These are phyloP conservation scores for Eupithecia subumbrata DNA, from an alignment of 2,888 invertebrate species.

Conservation along the genomic window DNA sequence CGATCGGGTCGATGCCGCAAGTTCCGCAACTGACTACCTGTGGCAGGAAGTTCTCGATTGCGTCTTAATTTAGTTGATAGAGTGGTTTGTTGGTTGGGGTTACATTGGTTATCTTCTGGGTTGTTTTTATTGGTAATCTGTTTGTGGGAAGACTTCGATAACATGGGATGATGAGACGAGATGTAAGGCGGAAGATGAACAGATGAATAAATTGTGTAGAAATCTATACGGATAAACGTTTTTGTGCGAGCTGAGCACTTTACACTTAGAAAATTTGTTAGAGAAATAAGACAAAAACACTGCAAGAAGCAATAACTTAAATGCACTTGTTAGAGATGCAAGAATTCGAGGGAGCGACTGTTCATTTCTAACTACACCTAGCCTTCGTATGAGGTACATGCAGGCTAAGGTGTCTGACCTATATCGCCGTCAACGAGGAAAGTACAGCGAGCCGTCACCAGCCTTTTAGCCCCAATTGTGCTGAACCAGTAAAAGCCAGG, in stretches of 20 bases:
- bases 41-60: conserved; percentile 43
- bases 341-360: background rate
- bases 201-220: background rate
- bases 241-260: background rate
- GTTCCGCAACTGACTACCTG: conserved; percentile 49
- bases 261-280: background rate
- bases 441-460: conserved; percentile 56
- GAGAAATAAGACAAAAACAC: background rate
- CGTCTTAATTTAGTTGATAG: conserved; percentile 40
- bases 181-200: background rate
- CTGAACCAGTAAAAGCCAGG: conserved; percentile 53
- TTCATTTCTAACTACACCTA: background rate
- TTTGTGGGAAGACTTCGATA: background rate
- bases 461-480: conserved; percentile 60
- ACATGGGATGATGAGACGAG: background rate
- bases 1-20: conserved; percentile 54
- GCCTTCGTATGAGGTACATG: conserved; percentile 40
- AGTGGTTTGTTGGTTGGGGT: conserved; percentile 37
- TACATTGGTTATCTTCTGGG: conserved; percentile 7
- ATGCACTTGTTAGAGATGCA: background rate
- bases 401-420: conserved; percentile 61
- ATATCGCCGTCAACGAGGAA: conserved; percentile 58
- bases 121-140: conserved; percentile 9
- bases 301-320: background rate
- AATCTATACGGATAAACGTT: background rate